phyloP scores from a whole-genome alignment of 2,797 vertebrate genomes.

The Sebastes ruberrimus region DNA sequence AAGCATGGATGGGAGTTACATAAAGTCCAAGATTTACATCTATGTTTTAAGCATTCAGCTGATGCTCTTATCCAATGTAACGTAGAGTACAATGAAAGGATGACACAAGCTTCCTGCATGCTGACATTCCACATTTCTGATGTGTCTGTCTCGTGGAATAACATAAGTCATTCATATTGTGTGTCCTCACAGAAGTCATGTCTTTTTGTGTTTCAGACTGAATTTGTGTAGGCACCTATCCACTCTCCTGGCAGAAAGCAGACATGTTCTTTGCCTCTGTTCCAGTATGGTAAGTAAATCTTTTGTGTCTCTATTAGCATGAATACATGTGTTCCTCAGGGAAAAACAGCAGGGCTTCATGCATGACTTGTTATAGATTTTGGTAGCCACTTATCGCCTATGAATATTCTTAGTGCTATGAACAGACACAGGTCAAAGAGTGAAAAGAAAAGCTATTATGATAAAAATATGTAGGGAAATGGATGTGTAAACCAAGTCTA shows the following conservation, averaged over 20 bases:
- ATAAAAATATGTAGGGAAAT: not conserved
- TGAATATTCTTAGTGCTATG: slow-evolving; percentile 27
- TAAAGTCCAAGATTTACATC: slow-evolving; percentile 10
- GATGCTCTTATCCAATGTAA: slow-evolving; percentile 27
- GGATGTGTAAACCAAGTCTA: not conserved
- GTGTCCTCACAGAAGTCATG: slow-evolving; percentile 25
- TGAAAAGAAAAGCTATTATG: not conserved
- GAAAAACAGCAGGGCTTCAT: slow-evolving; percentile 33
- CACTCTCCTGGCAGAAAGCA: slow-evolving; percentile 41
- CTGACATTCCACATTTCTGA: slow-evolving; percentile 35
- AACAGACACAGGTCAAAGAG: slow-evolving; percentile 23
- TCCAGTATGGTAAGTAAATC: slow-evolving; percentile 73
- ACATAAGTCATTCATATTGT: slow-evolving; percentile 13
- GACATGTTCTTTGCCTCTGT: slow-evolving; percentile 46
- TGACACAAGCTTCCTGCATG: slow-evolving; percentile 21
- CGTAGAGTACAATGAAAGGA: slow-evolving; percentile 9
- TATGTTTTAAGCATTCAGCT: not conserved
- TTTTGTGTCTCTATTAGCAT: slow-evolving; percentile 41
- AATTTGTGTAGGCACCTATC: slow-evolving; percentile 39
- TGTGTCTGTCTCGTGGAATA: slow-evolving; percentile 30
- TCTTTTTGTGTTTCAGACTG: slow-evolving; percentile 64
- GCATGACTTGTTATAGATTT: slow-evolving; percentile 49
- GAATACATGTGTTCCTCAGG: slow-evolving; percentile 42
- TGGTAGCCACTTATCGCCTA: slow-evolving; percentile 26
- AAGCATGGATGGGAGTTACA: not conserved